phyloP scores from a whole-genome alignment of 1,140 invertebrate species.

The Berghia stephanieae region DNA sequence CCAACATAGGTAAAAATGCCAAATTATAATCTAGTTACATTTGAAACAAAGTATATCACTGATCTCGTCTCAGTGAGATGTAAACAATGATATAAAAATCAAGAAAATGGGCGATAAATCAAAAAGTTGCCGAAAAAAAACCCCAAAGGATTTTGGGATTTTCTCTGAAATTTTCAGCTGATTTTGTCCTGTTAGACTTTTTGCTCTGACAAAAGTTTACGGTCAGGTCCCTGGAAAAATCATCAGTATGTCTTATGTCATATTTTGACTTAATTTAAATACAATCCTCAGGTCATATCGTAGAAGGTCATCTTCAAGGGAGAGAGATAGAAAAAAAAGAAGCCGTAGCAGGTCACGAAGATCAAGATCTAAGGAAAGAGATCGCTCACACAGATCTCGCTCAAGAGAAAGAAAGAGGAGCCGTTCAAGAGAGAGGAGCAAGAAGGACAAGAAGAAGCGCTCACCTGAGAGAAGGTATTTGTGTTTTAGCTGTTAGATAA shows the following conservation, averaged over 20 bases:
- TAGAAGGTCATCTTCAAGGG: constrained; percentile 42
- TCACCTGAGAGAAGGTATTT: constrained; percentile 39
- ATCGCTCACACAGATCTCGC: constrained; percentile 46
- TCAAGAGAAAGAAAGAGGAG: constrained; percentile 47
- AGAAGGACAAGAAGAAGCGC: constrained; percentile 33
- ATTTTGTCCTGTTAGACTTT: not conserved
- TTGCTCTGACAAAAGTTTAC: not conserved
- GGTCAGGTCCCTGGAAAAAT: no score
- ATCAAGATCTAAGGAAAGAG: constrained; percentile 41
- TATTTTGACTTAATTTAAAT: no score
- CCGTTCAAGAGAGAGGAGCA: constrained; percentile 51
- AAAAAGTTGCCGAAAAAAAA: no score
- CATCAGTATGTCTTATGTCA: no score
- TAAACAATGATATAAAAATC: no score
- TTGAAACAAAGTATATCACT: no score
- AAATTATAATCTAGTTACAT: no score
- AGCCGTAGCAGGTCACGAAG: constrained; percentile 38
- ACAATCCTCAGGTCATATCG: constrained; percentile 55
- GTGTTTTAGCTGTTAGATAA: not conserved
- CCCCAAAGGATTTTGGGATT: no score
- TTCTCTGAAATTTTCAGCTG: no score
- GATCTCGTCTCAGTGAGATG: no score
- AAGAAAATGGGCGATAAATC: no score
- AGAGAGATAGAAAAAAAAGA: constrained; percentile 32
- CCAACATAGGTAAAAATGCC: no score